Evolutionary conservation across 2,888 invertebrate species (phyloP).

Genomic region (Tigriopus californicus): DNA sequence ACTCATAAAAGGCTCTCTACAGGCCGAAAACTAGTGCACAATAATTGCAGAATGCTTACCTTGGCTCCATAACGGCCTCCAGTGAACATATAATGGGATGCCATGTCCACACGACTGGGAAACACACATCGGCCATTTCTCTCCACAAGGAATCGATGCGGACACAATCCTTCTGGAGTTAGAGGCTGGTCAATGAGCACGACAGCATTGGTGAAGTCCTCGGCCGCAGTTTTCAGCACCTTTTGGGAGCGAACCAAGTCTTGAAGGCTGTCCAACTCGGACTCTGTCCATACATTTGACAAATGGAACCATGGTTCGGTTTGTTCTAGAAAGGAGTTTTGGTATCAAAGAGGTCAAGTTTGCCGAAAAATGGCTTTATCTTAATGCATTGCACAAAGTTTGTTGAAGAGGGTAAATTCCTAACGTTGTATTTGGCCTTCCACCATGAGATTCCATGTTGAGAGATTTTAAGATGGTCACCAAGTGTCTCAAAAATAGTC

Average conservation of each 20-base stretch:
- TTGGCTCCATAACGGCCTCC: not conserved
- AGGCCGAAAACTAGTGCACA: too few relatives aligned
- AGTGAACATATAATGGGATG: not conserved
- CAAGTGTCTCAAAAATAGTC: too few relatives aligned
- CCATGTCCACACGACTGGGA: not conserved
- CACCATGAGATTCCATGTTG: too few relatives aligned
- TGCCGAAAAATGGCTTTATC: too few relatives aligned
- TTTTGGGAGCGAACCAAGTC: not conserved
- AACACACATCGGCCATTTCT: not conserved
- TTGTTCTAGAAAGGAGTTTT: too few relatives aligned
- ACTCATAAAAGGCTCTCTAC: too few relatives aligned
- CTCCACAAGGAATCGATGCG: not conserved
- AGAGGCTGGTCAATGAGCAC: not conserved
- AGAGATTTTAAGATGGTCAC: too few relatives aligned
- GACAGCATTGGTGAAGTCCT: not conserved
- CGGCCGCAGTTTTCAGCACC: not conserved
- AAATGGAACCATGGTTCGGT: not conserved
- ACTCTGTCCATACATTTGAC: not conserved
- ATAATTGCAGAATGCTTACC: too few relatives aligned
- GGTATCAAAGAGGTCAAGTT: too few relatives aligned
- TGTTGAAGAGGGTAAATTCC: too few relatives aligned
- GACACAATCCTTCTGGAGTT: not conserved
- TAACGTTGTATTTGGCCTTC: too few relatives aligned
- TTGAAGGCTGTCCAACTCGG: not conserved
- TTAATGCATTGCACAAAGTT: too few relatives aligned